These are phyloP conservation scores for Theristicus caerulescens DNA, from an alignment of 2,113 vertebrate species.

Conservation along the genomic window DNA sequence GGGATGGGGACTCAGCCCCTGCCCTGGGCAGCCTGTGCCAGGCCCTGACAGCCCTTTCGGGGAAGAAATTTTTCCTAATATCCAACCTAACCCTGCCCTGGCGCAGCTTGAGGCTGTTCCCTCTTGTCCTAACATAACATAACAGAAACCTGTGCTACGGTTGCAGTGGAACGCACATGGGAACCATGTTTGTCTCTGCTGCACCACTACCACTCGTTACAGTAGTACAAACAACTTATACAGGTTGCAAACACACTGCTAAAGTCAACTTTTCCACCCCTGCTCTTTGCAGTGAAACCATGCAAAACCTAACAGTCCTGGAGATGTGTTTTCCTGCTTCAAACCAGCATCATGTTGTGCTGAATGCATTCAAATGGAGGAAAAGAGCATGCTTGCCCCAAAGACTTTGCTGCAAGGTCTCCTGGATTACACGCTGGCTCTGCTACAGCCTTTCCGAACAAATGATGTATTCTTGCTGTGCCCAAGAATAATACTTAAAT, in stretches of 20 bases:
- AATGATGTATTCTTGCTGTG: not conserved
- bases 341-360: not conserved
- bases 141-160: fast-evolving
- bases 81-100: too few species aligned
- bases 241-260: not conserved
- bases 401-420: not conserved
- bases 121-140: too few species aligned
- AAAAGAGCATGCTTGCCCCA: not conserved
- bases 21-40: too few species aligned
- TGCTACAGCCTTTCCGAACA: not conserved
- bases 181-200: not conserved
- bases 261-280: not conserved
- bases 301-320: not conserved
- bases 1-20: too few species aligned
- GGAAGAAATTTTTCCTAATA: too few species aligned
- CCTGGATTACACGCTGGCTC: not conserved
- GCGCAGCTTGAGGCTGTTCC: too few species aligned
- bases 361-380: not conserved
- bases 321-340: not conserved
- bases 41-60: too few species aligned
- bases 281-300: not conserved
- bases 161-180: not conserved
- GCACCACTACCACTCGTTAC: not conserved
- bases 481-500: not conserved
- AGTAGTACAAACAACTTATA: not conserved